Conservation (phyloP, 2,113 vertebrate genomes). For the Callorhinus ursinus region DNA sequence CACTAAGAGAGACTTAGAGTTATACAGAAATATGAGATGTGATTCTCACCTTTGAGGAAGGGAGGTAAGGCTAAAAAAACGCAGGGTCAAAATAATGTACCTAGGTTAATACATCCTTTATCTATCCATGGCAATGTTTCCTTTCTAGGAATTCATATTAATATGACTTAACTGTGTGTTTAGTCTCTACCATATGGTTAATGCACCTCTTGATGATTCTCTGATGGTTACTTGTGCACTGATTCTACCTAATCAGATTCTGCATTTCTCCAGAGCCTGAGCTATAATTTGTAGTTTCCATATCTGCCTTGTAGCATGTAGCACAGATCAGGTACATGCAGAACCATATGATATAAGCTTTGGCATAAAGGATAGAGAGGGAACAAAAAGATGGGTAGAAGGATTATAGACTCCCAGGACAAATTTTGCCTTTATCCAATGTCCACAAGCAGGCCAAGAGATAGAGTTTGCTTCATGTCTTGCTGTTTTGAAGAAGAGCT, state of each 20-base stretch:
- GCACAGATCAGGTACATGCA: neutral
- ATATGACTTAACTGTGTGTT: neutral
- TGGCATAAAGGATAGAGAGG: neutral
- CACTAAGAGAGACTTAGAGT: neutral
- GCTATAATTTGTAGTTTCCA: neutral
- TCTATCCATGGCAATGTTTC: neutral
- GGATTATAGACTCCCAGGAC: neutral
- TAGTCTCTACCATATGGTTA: neutral
- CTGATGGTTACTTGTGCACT: neutral
- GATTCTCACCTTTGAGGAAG: slow-evolving; percentile 36
- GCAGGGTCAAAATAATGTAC: neutral
- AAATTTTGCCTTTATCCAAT: neutral
- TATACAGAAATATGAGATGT: neutral
- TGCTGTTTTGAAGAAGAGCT: neutral
- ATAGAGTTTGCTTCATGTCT: neutral
- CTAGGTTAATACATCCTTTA: neutral
- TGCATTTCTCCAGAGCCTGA: neutral
- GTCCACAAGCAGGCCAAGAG: neutral
- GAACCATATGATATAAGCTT: neutral
- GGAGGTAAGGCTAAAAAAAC: neutral
- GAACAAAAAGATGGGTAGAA: neutral
- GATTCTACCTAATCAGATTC: neutral
- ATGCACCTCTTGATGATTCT: neutral
- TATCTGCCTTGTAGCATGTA: neutral
- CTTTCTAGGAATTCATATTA: neutral